Conservation (phyloP, 1,140 invertebrate genomes). For the Sitobion miscanthi region DNA sequence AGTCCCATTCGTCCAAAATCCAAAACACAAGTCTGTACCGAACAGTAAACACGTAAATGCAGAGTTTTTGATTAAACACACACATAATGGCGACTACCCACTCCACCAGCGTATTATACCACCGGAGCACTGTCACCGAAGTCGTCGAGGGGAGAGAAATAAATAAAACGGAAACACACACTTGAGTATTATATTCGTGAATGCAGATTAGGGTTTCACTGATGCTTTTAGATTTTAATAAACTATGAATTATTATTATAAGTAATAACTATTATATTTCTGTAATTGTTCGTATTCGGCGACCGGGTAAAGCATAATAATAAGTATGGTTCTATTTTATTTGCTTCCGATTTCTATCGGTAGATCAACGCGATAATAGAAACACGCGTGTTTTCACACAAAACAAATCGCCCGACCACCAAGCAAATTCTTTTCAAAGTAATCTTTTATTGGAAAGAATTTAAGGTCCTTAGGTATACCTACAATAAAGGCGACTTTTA, state of each 20-base stretch:
- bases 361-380: not conserved
- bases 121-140: not conserved
- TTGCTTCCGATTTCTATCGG: not conserved
- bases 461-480: not conserved
- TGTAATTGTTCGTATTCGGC: not conserved
- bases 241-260: not conserved
- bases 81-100: not conserved
- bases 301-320: not conserved
- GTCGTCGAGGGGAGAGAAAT: not conserved
- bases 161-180: not conserved
- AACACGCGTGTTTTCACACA: not conserved
- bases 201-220: not conserved
- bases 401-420: not conserved
- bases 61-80: slow-evolving; percentile 23
- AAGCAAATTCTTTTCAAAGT: not conserved
- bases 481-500: not conserved
- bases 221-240: not conserved
- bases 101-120: not conserved
- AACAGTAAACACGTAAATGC: slow-evolving; percentile 2
- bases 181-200: not conserved
- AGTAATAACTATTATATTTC: not conserved
- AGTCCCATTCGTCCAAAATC: not conserved
- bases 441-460: not conserved
- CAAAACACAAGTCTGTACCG: slow-evolving; percentile 1
- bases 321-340: not conserved